These are phyloP conservation scores for Pitta sordida DNA, from an alignment of 2,113 vertebrate species.

Conservation along the genomic window DNA sequence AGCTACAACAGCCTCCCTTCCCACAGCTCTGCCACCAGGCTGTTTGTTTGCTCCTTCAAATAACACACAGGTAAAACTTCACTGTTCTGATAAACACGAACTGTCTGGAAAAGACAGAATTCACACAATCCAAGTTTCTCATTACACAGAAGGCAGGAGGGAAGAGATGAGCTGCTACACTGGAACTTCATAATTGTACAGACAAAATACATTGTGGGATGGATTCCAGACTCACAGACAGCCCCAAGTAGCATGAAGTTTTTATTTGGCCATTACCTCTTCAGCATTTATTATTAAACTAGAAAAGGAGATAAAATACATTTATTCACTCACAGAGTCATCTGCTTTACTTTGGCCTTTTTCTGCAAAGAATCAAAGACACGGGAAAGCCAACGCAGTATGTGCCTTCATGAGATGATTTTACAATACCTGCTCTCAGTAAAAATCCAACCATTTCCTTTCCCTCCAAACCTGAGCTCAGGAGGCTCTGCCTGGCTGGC, in stretches of 20 bases:
- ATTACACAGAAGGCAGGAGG: background rate
- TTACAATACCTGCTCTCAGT: background rate
- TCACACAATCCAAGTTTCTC: background rate
- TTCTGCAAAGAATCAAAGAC: background rate
- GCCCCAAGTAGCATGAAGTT: background rate
- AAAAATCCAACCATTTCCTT: background rate
- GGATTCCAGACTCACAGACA: background rate
- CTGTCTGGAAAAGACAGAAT: background rate
- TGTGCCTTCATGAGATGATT: background rate
- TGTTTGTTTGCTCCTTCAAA: background rate
- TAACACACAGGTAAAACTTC: rapidly evolving
- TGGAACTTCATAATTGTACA: rapidly evolving
- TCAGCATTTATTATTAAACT: background rate
- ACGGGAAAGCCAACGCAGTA: background rate
- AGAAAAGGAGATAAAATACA: background rate
- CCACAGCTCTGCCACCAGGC: rapidly evolving
- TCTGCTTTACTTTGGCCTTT: background rate
- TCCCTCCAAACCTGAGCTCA: background rate
- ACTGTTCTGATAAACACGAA: background rate
- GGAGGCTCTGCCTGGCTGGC: background rate
- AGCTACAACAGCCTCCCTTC: rapidly evolving
- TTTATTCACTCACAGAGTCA: background rate
- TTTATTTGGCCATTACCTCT: background rate
- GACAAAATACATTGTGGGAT: background rate
- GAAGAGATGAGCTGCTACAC: background rate